Evolutionary conservation across 2,888 invertebrate species (phyloP).

Genomic region (Schrankia costaestrigalis): DNA sequence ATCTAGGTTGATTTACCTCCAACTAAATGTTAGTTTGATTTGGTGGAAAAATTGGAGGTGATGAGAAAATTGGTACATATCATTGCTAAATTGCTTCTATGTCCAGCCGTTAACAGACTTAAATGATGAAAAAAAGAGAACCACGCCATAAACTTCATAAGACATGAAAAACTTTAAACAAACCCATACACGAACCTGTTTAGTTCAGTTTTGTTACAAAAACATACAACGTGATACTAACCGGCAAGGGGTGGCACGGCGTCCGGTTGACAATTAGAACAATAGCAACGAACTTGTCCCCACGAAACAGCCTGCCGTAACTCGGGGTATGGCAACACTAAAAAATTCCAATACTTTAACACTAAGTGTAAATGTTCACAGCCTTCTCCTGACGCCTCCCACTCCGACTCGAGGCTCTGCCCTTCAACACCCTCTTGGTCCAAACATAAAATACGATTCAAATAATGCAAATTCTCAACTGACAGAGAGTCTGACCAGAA

Average conservation of each 20-base stretch:
- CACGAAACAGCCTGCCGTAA: slow-evolving; percentile 58
- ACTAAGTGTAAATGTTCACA: slow-evolving; percentile 65
- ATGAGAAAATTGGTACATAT: no score
- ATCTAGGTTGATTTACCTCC: no score
- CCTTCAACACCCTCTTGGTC: slow-evolving; percentile 49
- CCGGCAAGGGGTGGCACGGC: slow-evolving; percentile 48
- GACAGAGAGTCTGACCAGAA: slow-evolving; percentile 50
- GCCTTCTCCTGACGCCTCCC: slow-evolving; percentile 55
- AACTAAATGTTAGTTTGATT: no score
- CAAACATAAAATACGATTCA: slow-evolving; percentile 53
- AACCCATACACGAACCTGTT: no score
- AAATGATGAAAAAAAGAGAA: no score
- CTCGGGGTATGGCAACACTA: slow-evolving; percentile 60
- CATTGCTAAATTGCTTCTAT: no score
- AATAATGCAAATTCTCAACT: slow-evolving; percentile 56
- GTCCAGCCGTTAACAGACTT: no score
- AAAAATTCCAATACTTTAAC: slow-evolving; percentile 63
- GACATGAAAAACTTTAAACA: no score
- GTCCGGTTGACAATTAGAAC: slow-evolving; percentile 57
- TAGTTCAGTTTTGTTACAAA: no score
- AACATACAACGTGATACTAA: no score
- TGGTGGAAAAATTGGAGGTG: no score
- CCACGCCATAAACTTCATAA: no score
- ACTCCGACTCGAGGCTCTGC: slow-evolving; percentile 53
- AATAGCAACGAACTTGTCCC: slow-evolving; percentile 65